phyloP scores from a whole-genome alignment of 1,140 invertebrate species.

The Drosophila carrolli region DNA sequence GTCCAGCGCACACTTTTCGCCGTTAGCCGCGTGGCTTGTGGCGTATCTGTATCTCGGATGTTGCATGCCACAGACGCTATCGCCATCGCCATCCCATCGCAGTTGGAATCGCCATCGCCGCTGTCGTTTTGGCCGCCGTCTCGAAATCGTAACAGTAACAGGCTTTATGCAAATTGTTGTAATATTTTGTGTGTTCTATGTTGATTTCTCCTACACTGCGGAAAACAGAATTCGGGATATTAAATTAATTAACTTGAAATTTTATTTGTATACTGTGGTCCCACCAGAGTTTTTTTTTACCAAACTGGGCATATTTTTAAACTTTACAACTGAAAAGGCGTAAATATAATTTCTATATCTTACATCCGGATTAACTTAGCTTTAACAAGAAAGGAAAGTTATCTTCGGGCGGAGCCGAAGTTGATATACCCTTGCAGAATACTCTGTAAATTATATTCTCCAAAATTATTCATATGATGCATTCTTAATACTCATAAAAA shows the following conservation, averaged over 20 bases:
- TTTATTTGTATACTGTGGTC: too few species aligned
- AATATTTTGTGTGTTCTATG: slow-evolving; percentile 66
- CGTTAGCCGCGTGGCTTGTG: slow-evolving; percentile 70
- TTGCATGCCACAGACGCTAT: slow-evolving; percentile 61
- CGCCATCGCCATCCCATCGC: slow-evolving; percentile 48
- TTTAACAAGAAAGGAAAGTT: too few species aligned
- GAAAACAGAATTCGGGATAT: background rate
- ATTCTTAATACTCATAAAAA: too few species aligned
- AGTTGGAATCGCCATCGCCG: slow-evolving; percentile 36
- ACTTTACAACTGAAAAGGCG: too few species aligned
- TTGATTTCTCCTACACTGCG: slow-evolving; percentile 10
- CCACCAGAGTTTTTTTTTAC: too few species aligned
- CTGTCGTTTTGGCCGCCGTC: slow-evolving; percentile 17
- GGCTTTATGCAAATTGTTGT: slow-evolving; percentile 80
- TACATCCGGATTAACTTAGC: too few species aligned
- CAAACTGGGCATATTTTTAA: too few species aligned
- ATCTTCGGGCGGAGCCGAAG: too few species aligned
- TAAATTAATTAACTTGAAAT: background rate
- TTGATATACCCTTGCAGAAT: too few species aligned
- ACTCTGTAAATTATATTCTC: too few species aligned
- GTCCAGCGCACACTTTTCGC: slow-evolving; percentile 64
- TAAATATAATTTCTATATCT: too few species aligned
- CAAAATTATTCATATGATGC: too few species aligned
- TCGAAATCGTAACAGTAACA: slow-evolving; percentile 74
- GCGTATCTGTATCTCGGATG: slow-evolving; percentile 74